phyloP scores from a whole-genome alignment of 2,797 vertebrate genomes.

The Mus caroli region DNA sequence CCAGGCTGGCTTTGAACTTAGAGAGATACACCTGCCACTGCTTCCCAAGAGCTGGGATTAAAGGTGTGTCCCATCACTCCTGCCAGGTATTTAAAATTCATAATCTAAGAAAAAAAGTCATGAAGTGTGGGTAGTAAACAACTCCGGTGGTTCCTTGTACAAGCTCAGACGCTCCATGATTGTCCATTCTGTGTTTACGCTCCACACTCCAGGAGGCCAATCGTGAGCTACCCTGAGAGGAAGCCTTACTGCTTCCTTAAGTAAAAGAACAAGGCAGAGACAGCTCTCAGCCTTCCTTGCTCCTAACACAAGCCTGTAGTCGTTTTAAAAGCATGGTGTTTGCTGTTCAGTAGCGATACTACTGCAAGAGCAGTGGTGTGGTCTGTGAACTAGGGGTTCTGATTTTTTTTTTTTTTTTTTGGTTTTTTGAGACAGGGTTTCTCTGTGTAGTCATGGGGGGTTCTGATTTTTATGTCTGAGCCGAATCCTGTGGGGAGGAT shows the following conservation, averaged over 20 bases:
- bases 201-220: not conserved
- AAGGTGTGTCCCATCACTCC: not conserved
- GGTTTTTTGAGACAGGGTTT: too few relatives aligned
- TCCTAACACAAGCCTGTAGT: not conserved
- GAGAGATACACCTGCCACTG: not conserved
- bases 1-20: not conserved
- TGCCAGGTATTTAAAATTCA: not conserved
- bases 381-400: not conserved
- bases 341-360: not conserved
- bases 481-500: not conserved
- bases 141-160: not conserved
- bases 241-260: not conserved
- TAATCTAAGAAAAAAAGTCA: not conserved
- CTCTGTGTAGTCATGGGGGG: too few relatives aligned
- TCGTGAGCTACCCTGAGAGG: not conserved
- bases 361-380: not conserved
- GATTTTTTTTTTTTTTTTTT: too few relatives aligned
- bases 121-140: not conserved
- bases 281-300: not conserved
- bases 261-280: not conserved
- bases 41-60: not conserved
- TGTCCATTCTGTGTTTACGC: not conserved
- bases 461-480: not conserved
- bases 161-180: not conserved
- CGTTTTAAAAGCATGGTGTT: not conserved